These are phyloP conservation scores for Hyla sarda DNA, from an alignment of 2,113 vertebrate genomes.

Conservation along the genomic window DNA sequence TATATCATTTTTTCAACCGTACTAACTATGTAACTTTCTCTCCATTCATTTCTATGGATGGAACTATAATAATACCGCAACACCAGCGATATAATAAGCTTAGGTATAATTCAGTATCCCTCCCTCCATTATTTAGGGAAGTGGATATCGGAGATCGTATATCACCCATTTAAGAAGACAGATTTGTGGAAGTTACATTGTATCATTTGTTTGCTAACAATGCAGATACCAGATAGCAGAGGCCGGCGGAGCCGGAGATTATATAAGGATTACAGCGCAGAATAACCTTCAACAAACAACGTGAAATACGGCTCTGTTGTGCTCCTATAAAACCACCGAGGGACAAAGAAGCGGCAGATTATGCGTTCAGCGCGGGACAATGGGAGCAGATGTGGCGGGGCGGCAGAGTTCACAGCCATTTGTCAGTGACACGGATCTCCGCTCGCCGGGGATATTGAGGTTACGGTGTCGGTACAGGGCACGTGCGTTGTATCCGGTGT, in stretches of 20 bases:
- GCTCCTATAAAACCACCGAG: not conserved
- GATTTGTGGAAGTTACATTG: conserved; percentile 6
- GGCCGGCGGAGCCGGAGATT: not conserved
- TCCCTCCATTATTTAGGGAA: not conserved
- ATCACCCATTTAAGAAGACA: not conserved
- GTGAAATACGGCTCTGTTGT: not conserved
- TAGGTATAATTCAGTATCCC: not conserved
- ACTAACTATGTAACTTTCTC: too few relatives aligned
- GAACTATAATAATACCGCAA: not conserved
- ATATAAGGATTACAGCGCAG: not conserved
- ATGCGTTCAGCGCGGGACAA: not conserved
- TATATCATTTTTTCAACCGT: too few relatives aligned
- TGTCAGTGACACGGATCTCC: not conserved
- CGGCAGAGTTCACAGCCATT: not conserved
- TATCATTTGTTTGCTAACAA: not conserved
- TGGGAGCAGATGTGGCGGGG: not conserved
- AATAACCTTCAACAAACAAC: conserved; percentile 1
- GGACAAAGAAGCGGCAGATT: not conserved
- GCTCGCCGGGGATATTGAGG: not conserved
- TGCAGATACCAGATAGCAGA: not conserved
- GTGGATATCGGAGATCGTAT: not conserved
- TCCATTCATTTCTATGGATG: too few relatives aligned
- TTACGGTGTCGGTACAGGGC: not conserved
- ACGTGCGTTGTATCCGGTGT: not conserved
- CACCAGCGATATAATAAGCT: too few relatives aligned